Evolutionary conservation across 2,113 vertebrate species (phyloP).

Genomic region (Synchiropus splendidus): DNA sequence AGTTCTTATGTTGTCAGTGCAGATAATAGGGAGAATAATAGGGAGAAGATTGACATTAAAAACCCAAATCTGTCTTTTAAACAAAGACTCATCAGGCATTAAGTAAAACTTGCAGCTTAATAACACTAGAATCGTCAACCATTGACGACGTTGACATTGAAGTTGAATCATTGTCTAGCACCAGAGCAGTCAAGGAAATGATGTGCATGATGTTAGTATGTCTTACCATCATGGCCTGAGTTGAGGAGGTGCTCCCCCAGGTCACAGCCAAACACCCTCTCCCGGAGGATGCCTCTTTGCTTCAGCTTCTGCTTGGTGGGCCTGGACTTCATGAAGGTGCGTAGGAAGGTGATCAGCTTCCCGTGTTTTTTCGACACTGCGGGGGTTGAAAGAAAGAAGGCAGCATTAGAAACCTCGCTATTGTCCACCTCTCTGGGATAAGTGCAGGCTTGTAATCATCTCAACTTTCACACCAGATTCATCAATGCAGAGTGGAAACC

Average conservation of each 20-base stretch:
- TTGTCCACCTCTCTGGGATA: no score
- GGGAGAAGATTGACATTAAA: no score
- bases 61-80: no score
- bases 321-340: constrained; percentile 98
- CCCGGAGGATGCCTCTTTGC: constrained; percentile 93
- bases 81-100: no score
- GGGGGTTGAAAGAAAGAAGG: constrained; percentile 1
- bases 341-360: constrained; percentile 95
- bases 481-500: no score
- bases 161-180: no score
- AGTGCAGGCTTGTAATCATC: no score
- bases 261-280: constrained; percentile 96
- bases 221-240: constrained; percentile 90
- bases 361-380: constrained; percentile 98
- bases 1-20: no score
- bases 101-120: no score
- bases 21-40: no score
- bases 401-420: constrained; percentile 4
- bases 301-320: constrained; percentile 98
- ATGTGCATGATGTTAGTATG: not conserved
- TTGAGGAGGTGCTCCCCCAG: constrained; percentile 96
- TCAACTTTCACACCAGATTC: constrained; percentile 17
- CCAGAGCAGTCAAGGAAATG: not conserved
- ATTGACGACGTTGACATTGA: no score
- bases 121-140: no score